Conservation (phyloP, 2,113 vertebrate species). For the Halcyon malimbica region DNA sequence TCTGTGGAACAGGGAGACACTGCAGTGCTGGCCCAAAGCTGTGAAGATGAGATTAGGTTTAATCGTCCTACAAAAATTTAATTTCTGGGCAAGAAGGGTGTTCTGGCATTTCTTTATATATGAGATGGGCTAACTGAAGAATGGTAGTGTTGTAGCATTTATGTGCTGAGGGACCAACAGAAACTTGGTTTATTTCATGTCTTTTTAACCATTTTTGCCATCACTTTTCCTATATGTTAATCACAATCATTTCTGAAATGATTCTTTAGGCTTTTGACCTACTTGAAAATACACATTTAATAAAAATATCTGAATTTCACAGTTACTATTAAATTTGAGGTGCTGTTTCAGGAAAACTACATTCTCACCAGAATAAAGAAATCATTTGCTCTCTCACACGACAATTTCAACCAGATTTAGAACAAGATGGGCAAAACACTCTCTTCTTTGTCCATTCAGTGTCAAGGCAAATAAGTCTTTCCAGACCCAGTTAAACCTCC, state of each 20-base stretch:
- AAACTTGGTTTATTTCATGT: not conserved
- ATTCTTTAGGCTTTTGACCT: not conserved
- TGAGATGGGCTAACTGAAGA: not conserved
- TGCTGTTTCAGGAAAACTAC: not conserved
- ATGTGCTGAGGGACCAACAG: not conserved
- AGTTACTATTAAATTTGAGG: not conserved
- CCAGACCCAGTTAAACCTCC: not conserved
- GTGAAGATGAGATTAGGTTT: not conserved
- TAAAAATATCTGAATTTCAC: not conserved
- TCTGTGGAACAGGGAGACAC: accelerated
- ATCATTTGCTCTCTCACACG: not conserved
- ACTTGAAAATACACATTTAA: not conserved
- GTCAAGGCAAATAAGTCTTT: not conserved
- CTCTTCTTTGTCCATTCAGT: not conserved
- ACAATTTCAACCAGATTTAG: not conserved
- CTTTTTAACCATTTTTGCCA: not conserved
- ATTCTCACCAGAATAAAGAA: not conserved
- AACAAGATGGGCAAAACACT: not conserved
- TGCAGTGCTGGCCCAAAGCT: accelerated
- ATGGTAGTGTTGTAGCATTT: not conserved
- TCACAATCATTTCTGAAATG: not conserved
- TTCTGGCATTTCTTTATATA: not conserved
- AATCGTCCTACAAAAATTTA: not conserved
- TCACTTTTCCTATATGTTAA: not conserved
- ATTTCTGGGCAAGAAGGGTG: not conserved